phyloP scores from a whole-genome alignment of 92 coral and sea anemone genomes.

The Porites lobata region DNA sequence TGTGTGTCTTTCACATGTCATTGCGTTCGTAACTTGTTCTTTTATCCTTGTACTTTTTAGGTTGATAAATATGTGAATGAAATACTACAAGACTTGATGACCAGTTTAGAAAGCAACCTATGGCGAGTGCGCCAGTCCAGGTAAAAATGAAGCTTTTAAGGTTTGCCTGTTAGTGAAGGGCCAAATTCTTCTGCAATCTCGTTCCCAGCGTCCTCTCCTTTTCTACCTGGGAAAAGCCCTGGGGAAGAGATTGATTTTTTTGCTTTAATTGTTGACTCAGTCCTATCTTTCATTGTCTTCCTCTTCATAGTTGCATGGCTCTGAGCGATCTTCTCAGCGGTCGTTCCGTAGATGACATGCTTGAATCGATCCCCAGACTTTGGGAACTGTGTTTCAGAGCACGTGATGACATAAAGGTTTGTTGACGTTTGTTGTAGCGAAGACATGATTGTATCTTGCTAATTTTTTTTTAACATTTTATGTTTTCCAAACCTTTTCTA shows the following conservation, averaged over 20 bases:
- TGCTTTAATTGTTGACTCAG: neutral
- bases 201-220: too few relatives aligned
- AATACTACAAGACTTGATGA: constrained; percentile 87
- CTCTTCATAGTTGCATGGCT: constrained; percentile 82
- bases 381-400: constrained; percentile 96
- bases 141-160: constrained; percentile 14
- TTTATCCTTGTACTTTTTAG: constrained; percentile 35
- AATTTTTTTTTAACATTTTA: too few relatives aligned
- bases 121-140: constrained; percentile 99
- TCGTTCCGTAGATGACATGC: constrained; percentile 88
- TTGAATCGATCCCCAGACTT: constrained; percentile 86
- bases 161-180: too few relatives aligned
- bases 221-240: too few relatives aligned
- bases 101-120: constrained; percentile 82
- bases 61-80: constrained; percentile 94
- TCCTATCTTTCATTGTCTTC: neutral
- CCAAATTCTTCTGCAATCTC: too few relatives aligned
- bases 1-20: too few relatives aligned
- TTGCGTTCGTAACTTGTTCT: too few relatives aligned
- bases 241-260: neutral
- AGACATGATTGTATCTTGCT: neutral
- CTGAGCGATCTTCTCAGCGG: constrained; percentile 97
- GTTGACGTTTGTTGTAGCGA: neutral
- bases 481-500: neutral
- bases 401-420: constrained; percentile 94